These are phyloP conservation scores for Artibeus jamaicensis DNA, from an alignment of 2,797 vertebrate species.

Conservation along the genomic window DNA sequence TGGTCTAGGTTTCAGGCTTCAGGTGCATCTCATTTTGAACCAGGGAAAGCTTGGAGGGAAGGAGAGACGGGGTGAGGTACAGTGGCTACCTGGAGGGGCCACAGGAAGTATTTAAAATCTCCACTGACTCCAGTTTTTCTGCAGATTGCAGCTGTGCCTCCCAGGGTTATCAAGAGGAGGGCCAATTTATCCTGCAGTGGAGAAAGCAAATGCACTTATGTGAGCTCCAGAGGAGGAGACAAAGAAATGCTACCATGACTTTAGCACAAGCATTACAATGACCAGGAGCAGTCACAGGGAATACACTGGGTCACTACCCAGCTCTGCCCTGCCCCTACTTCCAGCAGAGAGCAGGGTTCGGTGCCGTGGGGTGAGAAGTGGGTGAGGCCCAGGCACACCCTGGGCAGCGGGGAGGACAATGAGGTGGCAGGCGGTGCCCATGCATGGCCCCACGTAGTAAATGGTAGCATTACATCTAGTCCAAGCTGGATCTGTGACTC, in stretches of 20 bases:
- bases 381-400: fast-evolving
- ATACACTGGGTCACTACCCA: fast-evolving
- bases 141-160: slow-evolving; percentile 83
- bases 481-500: too few species aligned
- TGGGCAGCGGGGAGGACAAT: background rate
- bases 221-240: too few species aligned
- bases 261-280: fast-evolving
- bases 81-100: slow-evolving; percentile 81
- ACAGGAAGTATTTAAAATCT: slow-evolving; percentile 89
- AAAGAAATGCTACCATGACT: fast-evolving
- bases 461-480: fast-evolving
- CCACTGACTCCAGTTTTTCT: slow-evolving; percentile 80
- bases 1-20: background rate
- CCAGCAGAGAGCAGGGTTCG: background rate
- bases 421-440: fast-evolving
- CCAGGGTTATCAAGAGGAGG: slow-evolving; percentile 90
- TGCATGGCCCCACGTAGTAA: background rate
- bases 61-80: fast-evolving
- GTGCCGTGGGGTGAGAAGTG: fast-evolving
- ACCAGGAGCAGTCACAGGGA: background rate
- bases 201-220: background rate
- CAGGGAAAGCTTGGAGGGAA: background rate
- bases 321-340: background rate
- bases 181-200: slow-evolving; percentile 86
- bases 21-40: background rate